Conservation (phyloP, 2,888 invertebrate species). For the Drosophila yooni region DNA sequence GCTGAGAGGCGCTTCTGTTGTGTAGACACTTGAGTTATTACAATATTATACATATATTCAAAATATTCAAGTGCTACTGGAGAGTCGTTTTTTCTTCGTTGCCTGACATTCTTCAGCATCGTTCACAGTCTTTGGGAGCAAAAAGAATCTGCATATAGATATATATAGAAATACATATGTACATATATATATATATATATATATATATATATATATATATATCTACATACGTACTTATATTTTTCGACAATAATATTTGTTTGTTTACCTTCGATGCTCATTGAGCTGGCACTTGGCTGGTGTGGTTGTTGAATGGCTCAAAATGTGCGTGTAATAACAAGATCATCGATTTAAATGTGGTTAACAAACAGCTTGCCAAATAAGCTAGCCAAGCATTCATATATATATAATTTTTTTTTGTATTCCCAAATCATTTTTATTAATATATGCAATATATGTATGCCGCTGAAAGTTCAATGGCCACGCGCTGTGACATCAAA, state of each 20-base stretch:
- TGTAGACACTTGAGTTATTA: slow-evolving; percentile 77
- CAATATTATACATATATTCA: slow-evolving; percentile 74
- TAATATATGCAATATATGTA: slow-evolving; percentile 42
- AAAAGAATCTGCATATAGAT: slow-evolving; percentile 48
- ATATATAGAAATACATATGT: slow-evolving; percentile 6
- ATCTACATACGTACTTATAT: slow-evolving; percentile 22
- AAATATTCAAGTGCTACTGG: slow-evolving; percentile 78
- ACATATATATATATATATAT: background rate
- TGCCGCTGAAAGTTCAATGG: slow-evolving; percentile 62
- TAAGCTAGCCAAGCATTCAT: slow-evolving; percentile 19
- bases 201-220: background rate
- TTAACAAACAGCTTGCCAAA: slow-evolving; percentile 25
- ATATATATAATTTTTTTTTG: background rate
- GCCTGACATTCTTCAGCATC: slow-evolving; percentile 34
- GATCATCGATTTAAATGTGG: slow-evolving; percentile 57
- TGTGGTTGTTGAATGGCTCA: slow-evolving; percentile 26
- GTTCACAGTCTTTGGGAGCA: slow-evolving; percentile 26
- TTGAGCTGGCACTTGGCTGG: slow-evolving; percentile 63
- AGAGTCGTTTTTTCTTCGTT: slow-evolving; percentile 15
- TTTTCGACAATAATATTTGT: slow-evolving; percentile 58
- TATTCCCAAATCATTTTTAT: slow-evolving; percentile 28
- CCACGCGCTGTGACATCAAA: slow-evolving; percentile 73
- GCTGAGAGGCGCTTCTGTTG: slow-evolving; percentile 74
- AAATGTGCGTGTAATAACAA: slow-evolving; percentile 66
- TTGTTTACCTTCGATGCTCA: slow-evolving; percentile 66